A percentile compares a stretch with the other conserved stretches of the same genome.
These are phyloP conservation scores for Alouatta caraya DNA, from an alignment of 2,797 vertebrate genomes.

Conservation along the genomic window DNA sequence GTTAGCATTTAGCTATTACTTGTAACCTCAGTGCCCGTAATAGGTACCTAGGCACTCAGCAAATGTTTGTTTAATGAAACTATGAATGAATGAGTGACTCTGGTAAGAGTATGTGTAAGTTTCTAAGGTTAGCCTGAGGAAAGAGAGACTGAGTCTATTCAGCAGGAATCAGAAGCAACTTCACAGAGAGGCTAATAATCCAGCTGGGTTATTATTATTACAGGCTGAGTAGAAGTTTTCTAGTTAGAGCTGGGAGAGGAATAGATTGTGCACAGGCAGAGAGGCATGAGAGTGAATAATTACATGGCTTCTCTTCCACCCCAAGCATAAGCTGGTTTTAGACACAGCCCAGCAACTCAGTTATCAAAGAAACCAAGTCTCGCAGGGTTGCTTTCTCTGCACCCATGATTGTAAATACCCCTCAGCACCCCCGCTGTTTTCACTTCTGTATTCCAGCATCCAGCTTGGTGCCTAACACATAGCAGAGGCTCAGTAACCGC, in stretches of 20 bases:
- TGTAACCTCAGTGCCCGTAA: background rate
- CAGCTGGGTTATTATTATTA: background rate
- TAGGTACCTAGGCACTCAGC: background rate
- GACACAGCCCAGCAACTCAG: background rate
- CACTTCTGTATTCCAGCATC: background rate
- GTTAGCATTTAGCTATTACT: background rate
- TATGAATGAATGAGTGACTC: background rate
- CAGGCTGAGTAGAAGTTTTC: background rate
- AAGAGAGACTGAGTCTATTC: background rate
- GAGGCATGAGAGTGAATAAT: rapidly evolving
- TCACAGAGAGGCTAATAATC: background rate
- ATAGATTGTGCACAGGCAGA: background rate
- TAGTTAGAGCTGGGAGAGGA: background rate
- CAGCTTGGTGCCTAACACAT: rapidly evolving
- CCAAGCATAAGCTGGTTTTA: background rate
- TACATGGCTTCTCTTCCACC: background rate
- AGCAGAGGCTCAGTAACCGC: background rate
- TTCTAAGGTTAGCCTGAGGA: background rate
- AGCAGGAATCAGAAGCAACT: background rate
- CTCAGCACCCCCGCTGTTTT: background rate
- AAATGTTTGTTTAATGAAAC: background rate
- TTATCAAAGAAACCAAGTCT: background rate
- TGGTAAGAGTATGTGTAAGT: background rate
- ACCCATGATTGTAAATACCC: rapidly evolving
- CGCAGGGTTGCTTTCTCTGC: background rate